Evolutionary conservation across 2,113 vertebrate species (phyloP).

Genomic region (Ophthalmotilapia sp.): DNA sequence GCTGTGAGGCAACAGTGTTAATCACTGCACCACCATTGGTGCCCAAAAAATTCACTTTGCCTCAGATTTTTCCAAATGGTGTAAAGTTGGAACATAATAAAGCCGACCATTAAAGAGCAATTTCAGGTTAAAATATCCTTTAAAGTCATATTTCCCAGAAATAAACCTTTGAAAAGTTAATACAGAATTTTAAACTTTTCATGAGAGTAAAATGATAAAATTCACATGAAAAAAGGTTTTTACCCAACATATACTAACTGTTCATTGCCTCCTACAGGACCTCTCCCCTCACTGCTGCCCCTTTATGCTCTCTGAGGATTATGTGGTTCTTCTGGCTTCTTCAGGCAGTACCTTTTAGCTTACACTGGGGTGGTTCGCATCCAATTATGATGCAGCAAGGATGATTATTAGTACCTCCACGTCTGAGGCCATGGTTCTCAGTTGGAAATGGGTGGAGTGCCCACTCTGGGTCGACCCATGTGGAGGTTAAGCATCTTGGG

Average conservation of each 20-base stretch:
- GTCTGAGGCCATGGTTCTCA: neutral
- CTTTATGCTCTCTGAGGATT: neutral
- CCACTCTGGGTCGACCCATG: neutral
- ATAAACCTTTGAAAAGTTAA: neutral
- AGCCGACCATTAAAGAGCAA: neutral
- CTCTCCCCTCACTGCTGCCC: neutral
- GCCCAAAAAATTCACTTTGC: neutral
- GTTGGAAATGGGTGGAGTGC: neutral
- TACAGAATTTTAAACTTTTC: neutral
- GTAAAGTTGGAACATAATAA: neutral
- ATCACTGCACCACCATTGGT: neutral
- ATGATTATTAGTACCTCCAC: neutral
- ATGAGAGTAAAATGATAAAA: neutral
- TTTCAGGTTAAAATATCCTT: neutral
- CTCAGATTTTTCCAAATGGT: neutral
- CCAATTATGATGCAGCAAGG: neutral
- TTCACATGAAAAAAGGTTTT: neutral
- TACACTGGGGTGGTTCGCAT: neutral
- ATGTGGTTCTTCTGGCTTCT: neutral
- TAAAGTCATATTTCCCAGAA: neutral
- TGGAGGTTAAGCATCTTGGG: neutral
- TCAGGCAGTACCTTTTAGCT: neutral
- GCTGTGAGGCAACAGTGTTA: neutral
- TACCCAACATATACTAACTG: fast-evolving
- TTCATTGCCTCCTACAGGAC: neutral